Conservation (phyloP, 2,797 vertebrate genomes). For the Channa striata region DNA sequence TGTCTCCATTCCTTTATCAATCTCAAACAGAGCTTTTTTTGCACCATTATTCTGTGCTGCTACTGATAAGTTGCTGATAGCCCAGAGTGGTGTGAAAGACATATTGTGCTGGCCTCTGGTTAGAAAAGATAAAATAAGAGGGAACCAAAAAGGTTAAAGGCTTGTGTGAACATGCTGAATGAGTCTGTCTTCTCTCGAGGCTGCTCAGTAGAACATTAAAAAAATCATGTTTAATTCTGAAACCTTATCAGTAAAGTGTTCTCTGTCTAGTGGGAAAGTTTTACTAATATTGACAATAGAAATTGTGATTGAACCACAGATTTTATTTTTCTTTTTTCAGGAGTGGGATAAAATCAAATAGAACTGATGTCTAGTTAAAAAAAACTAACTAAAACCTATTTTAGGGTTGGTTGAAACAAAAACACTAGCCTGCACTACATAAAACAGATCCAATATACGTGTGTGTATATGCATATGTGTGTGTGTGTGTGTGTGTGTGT, state of each 20-base stretch:
- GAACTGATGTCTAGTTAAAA: not conserved
- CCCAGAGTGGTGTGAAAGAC: slow-evolving; percentile 59
- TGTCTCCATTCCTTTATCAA: slow-evolving; percentile 75
- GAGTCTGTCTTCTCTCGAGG: slow-evolving; percentile 7
- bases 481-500: too few relatives aligned
- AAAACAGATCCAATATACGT: too few relatives aligned
- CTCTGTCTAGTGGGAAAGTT: not conserved
- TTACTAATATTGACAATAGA: too few relatives aligned
- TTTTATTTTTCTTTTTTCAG: too few relatives aligned
- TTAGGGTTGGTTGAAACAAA: too few relatives aligned
- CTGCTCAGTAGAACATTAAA: slow-evolving; percentile 10
- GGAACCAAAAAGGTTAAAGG: slow-evolving; percentile 61
- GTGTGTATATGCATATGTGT: too few relatives aligned
- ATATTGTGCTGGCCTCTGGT: slow-evolving; percentile 51
- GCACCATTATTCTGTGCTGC: slow-evolving; percentile 67
- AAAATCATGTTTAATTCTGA: slow-evolving; percentile 30
- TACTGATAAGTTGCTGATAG: slow-evolving; percentile 71
- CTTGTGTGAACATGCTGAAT: slow-evolving; percentile 12
- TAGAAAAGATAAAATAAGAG: slow-evolving; percentile 54
- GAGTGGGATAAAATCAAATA: not conserved
- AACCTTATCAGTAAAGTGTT: slow-evolving; percentile 4
- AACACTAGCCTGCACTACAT: too few relatives aligned
- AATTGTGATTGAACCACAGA: too few relatives aligned
- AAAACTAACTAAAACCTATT: too few relatives aligned
- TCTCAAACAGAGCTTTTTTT: slow-evolving; percentile 69